phyloP scores from a whole-genome alignment of 1,140 invertebrate species.

The Anoplophora glabripennis region DNA sequence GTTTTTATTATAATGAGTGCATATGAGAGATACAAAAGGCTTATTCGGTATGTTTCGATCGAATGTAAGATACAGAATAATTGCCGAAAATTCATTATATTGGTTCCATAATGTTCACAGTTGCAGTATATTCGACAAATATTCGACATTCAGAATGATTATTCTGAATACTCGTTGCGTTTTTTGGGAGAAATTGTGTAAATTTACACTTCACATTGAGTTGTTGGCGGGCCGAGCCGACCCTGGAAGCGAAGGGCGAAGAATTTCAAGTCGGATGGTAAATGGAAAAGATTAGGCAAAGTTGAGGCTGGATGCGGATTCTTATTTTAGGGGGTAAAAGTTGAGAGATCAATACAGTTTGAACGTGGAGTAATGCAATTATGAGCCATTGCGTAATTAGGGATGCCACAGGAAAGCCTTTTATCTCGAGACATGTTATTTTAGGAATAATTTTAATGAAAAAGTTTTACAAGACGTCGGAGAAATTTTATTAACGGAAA shows the following conservation, averaged over 20 bases:
- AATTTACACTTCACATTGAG: too few relatives aligned
- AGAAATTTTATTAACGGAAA: slow-evolving; percentile 34
- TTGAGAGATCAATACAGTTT: slow-evolving; percentile 38
- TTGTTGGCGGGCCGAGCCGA: neutral
- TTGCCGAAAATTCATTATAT: too few relatives aligned
- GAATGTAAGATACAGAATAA: too few relatives aligned
- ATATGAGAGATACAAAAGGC: too few relatives aligned
- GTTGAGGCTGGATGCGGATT: slow-evolving; percentile 36
- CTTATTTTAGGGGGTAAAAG: slow-evolving; percentile 38
- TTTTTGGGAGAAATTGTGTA: too few relatives aligned
- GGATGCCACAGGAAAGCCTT: slow-evolving; percentile 29
- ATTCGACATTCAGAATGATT: too few relatives aligned
- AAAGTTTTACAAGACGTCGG: slow-evolving; percentile 29
- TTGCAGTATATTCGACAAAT: too few relatives aligned
- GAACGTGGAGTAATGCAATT: slow-evolving; percentile 39
- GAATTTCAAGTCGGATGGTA: slow-evolving; percentile 33
- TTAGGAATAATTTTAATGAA: slow-evolving; percentile 39
- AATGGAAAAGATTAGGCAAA: slow-evolving; percentile 39
- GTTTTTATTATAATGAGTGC: too few relatives aligned
- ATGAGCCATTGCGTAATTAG: slow-evolving; percentile 42
- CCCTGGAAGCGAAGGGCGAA: slow-evolving; percentile 19
- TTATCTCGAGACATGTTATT: slow-evolving; percentile 39
- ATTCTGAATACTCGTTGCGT: too few relatives aligned
- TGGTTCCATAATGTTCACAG: too few relatives aligned
- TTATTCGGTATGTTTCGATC: too few relatives aligned